Base-by-base conservation (phyloP, 2,888 invertebrate genomes). In the Gari tellinella region DNA sequence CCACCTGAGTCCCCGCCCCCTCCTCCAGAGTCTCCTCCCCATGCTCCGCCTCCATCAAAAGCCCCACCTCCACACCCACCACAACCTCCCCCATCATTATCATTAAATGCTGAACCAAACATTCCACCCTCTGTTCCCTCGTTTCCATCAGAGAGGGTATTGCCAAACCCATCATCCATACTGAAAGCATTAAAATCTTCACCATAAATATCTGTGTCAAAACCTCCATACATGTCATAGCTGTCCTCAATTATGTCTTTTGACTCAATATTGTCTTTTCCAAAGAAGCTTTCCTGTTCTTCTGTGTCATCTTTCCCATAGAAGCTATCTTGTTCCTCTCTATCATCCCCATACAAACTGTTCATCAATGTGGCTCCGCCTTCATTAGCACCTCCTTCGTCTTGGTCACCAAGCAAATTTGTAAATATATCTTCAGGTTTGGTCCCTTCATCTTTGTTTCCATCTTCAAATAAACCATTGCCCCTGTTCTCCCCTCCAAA, bases 131-230 rank as follows among this genome's bases (percentile, higher is more conserved):
- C 43, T 43, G 19, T 37, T 49, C 63, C 63, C 23, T 57, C 67
- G 31, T 67, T 67, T 5, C 66, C 73, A 26, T 46, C 70, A 15
- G 67, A 79, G 23, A 75, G 81, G 7, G 78, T 79, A 52, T 80
- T 75, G 5, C 81, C 84, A 14, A 86, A 69, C 61, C 81, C 66
- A 31, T 62, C 45, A 45, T 74, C 69, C 0, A 62, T 67, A 19
- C 65, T 40, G 60, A 76, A 76, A 10, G 70, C 60, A 38, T 72
- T 66, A 17, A 76, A 76, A 38, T 76, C 75, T 23, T 76, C 76
- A 8, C 62, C 57, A 43, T 70, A 69, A 17, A 62, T 53, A 51
- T 69, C 69, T 14, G 52, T 57, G 21, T 46, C 66, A 41, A 66
- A 57, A 10, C 62, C 75, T 58, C 53, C 72, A 66, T 72, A 75